Evolutionary conservation across 1,140 invertebrate genomes (phyloP), one percentile per base, ranked within the genome.

Genomic region (Papilio polytes): DNA sequence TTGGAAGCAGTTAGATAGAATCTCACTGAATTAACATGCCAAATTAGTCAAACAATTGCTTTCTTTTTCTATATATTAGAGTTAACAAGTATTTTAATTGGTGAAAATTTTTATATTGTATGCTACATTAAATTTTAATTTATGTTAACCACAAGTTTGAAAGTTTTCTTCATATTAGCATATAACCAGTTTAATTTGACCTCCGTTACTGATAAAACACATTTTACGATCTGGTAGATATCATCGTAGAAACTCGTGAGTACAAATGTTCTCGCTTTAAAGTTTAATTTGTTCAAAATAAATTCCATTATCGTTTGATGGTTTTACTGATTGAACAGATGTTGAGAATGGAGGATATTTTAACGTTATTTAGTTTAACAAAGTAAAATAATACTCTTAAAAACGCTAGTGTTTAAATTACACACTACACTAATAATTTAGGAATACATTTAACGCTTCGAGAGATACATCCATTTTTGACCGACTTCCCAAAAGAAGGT

Each of bases 271-370:
- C 80, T 86, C 86, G 90, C 89, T 92, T 93, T 92, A 89, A 90
- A 94, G 86, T 94, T 94, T 93, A 90, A 94, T 90, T 86, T 85
- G 85, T 90, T 92, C 89, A 82, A 85, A 92, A 90, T 93, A 90
- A 92, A 91, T 92, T 91, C 89, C 87, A 94, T 94, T 90, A 91
- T 82, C 85, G 86, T 91, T 92, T 93, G 87, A 93, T 88, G 87
- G 88, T 90, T 90, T 89, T 87, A 92, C 90, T 91, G 91, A 90
- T 88, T 86, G 86, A 91, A 88, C 90, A 90, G 87, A 90, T 91
- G 89, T 87, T 88, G 31, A n/a, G 1, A 44, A 9, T 22, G 36
- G n/a, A 3, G 18, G 46, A 44, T 46, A 10, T 36, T 72, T n/a
- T 36, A 72, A 26, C 9, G 22, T 63, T 13, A 63, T 63, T 63